Conservation (phyloP, 37 sponge, comb jelly and placozoan species). For the Agelas oroides region DNA sequence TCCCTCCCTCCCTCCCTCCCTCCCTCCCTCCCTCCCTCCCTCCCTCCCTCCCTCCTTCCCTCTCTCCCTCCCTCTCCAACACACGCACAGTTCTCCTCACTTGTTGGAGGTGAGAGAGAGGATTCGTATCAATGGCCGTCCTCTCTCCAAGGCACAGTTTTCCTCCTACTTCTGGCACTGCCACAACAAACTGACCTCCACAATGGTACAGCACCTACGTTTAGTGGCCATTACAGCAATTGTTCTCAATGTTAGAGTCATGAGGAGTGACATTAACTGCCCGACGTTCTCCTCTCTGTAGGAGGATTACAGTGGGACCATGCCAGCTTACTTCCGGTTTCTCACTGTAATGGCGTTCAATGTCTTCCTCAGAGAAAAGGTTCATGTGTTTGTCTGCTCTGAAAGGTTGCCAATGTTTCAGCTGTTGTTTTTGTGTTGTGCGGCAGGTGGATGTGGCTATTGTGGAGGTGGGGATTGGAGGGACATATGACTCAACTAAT, state of each 20-base stretch:
- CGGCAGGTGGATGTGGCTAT: slow-evolving; percentile 93
- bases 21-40: too few relatives aligned
- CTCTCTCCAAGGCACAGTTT: slow-evolving; percentile 80
- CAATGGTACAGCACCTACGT: slow-evolving; percentile 54
- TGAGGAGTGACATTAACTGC: too few relatives aligned
- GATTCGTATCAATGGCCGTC: slow-evolving; percentile 91
- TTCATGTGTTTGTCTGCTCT: background rate
- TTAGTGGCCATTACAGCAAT: background rate
- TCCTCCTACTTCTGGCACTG: slow-evolving; percentile 83
- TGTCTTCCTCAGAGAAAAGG: slow-evolving; percentile 88
- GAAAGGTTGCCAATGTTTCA: background rate
- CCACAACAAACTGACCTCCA: slow-evolving; percentile 54
- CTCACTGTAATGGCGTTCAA: slow-evolving; percentile 86
- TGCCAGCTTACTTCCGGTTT: slow-evolving; percentile 90
- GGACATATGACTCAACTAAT: slow-evolving; percentile 92
- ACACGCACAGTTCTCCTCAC: slow-evolving; percentile 81
- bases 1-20: too few relatives aligned
- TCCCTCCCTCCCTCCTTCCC: background rate
- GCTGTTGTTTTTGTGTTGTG: background rate
- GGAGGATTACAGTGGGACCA: slow-evolving; percentile 14
- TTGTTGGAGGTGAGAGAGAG: slow-evolving; percentile 95
- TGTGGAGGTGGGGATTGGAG: slow-evolving; percentile 98
- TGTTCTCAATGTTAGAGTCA: background rate
- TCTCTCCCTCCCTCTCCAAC: background rate
- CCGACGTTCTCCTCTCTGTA: too few relatives aligned